These are phyloP conservation scores for Grapholita molesta DNA, from an alignment of 1,140 invertebrate species.

Conservation along the genomic window DNA sequence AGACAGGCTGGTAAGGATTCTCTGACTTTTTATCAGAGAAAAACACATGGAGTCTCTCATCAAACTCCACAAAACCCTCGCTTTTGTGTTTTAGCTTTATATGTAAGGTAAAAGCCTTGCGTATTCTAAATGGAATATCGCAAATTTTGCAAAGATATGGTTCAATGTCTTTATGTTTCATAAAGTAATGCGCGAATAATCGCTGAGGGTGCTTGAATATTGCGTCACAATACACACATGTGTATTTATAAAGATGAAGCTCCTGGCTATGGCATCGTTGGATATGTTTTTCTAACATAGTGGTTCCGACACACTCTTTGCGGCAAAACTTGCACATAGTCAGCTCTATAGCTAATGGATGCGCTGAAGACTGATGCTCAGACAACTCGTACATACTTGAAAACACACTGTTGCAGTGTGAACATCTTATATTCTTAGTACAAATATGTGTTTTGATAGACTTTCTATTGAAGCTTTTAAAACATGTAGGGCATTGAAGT, in stretches of 20 bases:
- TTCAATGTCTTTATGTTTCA: constrained; percentile 48
- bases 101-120: constrained; percentile 59
- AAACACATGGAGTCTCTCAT: constrained; percentile 59
- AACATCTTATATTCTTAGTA: constrained; percentile 37
- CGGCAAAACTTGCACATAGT: constrained; percentile 47
- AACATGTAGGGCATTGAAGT: constrained; percentile 37
- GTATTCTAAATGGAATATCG: constrained; percentile 44
- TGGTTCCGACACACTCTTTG: constrained; percentile 42
- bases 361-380: constrained; percentile 35
- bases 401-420: constrained; percentile 34
- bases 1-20: constrained; percentile 36
- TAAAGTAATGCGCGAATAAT: constrained; percentile 56
- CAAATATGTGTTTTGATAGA: constrained; percentile 36
- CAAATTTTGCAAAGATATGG: constrained; percentile 64
- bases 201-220: constrained; percentile 57
- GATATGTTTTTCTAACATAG: constrained; percentile 50
- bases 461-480: constrained; percentile 21
- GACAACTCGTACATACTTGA: constrained; percentile 34
- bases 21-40: constrained; percentile 52
- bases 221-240: constrained; percentile 46
- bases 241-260: constrained; percentile 55
- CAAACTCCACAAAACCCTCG: constrained; percentile 60
- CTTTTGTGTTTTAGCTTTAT: constrained; percentile 58
- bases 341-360: constrained; percentile 30
- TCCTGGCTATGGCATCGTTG: constrained; percentile 39